Base-by-base conservation (phyloP, 2,797 vertebrate genomes). In the Fratercula arctica region DNA sequence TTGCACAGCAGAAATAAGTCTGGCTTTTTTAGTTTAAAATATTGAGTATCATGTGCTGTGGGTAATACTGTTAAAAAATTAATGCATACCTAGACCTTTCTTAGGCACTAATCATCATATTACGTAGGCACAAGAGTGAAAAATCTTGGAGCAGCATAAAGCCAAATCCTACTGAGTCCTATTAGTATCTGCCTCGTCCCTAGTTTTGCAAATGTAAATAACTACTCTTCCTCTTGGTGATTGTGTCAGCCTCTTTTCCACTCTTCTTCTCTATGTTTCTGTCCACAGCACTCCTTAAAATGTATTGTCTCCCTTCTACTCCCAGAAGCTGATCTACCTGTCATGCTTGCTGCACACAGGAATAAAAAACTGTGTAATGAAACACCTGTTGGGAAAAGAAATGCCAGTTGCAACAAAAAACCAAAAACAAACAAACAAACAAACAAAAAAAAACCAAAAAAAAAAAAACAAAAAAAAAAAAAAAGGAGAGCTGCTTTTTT, bases 101-200 rank as follows among this genome's bases (percentile, higher is more conserved):
- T 63, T 35, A 73, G 41, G 13, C 31, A 45, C 2, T 78, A 37
- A 77, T 37, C 6, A 0, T 5, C 4, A 10, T 53, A 53, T 50
- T 9, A n/a, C 8, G 4, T 43, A 90, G 13, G 16, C 43, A 48
- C 9, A 80, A 57, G 21, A 79, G 35, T 43, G n/a, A 53, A 74
- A 90, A 61, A 57, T 63, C 20, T 48, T 37, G 4, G 33, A 85
- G 31, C 11, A 88, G 3, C 10, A 50, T 56, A 39, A 87, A 46
- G 14, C 3, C 7, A 46, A 45, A 46, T 43, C 7, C 11, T 79
- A 33, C 13, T 35, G 16, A 77, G 11, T 77, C n/a, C 5, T 80
- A 19, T n/a, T 66, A 54, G 20, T 61, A 25, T 16, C 9, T 82
- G 33, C 39, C 8, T 82, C 0, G 0, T 33, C 10, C 16, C 18